Evolutionary conservation across 2,113 vertebrate genomes (phyloP).

Genomic region (Centrocercus urophasianus): DNA sequence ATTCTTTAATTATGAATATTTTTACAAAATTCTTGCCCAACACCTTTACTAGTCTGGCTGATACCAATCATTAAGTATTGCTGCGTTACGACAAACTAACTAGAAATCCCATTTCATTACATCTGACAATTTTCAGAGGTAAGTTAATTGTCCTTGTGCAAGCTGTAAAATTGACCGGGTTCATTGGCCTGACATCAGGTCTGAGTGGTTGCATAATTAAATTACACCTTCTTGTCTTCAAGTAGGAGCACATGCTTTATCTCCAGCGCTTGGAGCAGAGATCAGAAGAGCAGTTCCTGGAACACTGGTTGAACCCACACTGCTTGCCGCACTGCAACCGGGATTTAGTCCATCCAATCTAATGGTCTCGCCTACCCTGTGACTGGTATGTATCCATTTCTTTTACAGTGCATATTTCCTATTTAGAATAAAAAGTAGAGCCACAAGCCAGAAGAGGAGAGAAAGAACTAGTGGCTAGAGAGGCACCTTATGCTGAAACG

Average conservation of each 20-base stretch:
- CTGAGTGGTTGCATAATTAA: not conserved
- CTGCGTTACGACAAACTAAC: not conserved
- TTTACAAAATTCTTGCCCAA: not conserved
- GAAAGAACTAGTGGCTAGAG: not conserved
- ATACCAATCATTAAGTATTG: not conserved
- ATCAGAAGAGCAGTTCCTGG: slow-evolving; percentile 89
- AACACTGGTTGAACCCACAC: slow-evolving; percentile 92
- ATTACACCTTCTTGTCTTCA: not conserved
- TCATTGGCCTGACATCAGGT: not conserved
- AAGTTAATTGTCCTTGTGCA: not conserved
- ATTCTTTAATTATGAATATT: not conserved
- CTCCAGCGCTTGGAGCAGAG: slow-evolving; percentile 88
- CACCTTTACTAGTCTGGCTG: not conserved
- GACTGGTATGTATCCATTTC: not conserved
- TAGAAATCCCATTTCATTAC: not conserved
- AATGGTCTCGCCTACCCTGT: not conserved
- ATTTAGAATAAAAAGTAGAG: not conserved
- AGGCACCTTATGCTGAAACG: not conserved
- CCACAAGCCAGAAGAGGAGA: not conserved
- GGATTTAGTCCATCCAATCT: slow-evolving; percentile 86
- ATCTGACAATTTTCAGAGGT: not conserved
- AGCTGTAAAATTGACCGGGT: not conserved
- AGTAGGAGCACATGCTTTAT: slow-evolving; percentile 88
- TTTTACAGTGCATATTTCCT: not conserved
- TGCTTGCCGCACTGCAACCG: slow-evolving; percentile 91